Conservation (phyloP, 2,888 invertebrate genomes). For the Drosophila sordidula region DNA sequence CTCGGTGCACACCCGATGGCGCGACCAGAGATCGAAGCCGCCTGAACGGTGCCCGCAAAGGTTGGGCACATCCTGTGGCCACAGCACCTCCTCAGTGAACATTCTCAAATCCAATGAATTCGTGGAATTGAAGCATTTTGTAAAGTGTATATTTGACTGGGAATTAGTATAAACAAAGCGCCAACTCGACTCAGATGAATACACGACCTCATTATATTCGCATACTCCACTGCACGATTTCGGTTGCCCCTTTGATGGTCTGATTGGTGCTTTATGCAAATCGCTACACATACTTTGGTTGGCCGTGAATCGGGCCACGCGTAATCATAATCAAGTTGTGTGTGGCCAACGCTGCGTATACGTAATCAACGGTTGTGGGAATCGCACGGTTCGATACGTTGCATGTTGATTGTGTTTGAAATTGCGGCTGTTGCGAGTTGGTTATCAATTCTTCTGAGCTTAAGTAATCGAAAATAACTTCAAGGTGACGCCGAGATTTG, state of each 20-base stretch:
- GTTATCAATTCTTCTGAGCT: not conserved
- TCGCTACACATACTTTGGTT: conserved; percentile 32
- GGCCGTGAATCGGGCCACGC: conserved; percentile 3
- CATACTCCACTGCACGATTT: conserved; percentile 32
- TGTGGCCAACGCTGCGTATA: conserved; percentile 44
- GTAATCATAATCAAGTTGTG: conserved; percentile 26
- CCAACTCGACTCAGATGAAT: conserved; percentile 15
- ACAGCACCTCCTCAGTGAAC: not conserved
- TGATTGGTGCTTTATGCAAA: conserved; percentile 49
- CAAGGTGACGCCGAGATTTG: not conserved
- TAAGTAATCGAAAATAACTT: not conserved
- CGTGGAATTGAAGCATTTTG: conserved; percentile 6
- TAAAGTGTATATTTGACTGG: not conserved
- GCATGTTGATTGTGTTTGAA: conserved; percentile 2
- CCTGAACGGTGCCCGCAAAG: conserved; percentile 3
- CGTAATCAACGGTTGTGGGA: conserved; percentile 49
- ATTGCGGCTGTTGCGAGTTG: not conserved
- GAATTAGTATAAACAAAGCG: conserved; percentile 10
- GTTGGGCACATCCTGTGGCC: conserved; percentile 24
- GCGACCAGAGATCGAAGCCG: conserved; percentile 25
- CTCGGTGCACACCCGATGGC: conserved; percentile 26
- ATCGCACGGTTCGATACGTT: conserved; percentile 17
- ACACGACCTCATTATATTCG: conserved; percentile 55
- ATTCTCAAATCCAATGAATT: not conserved
- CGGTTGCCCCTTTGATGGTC: conserved; percentile 35